These are phyloP conservation scores for Spondyliosoma cantharus DNA, from an alignment of 2,797 vertebrate genomes.

Conservation along the genomic window DNA sequence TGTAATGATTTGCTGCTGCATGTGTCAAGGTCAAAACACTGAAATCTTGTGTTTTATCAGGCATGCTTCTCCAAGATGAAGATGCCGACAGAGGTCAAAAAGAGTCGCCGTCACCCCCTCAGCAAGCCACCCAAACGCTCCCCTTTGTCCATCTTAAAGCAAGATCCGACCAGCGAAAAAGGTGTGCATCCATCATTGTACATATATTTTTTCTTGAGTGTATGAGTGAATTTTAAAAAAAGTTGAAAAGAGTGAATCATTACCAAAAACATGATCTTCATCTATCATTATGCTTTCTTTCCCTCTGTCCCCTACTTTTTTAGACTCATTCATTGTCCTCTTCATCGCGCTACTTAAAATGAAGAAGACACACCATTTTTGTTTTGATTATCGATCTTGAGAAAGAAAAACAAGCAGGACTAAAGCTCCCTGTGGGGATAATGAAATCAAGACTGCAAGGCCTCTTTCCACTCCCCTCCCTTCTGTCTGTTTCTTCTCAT, in stretches of 20 bases:
- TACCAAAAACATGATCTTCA: constrained; percentile 2
- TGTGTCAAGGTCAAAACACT: background rate
- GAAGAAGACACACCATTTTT: constrained; percentile 29
- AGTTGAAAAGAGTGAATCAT: background rate
- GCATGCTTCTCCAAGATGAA: constrained; percentile 89
- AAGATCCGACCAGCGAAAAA: constrained; percentile 90
- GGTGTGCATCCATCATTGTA: constrained; percentile 77
- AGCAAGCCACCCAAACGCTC: constrained; percentile 93
- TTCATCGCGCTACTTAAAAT: constrained; percentile 33
- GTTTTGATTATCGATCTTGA: constrained; percentile 56
- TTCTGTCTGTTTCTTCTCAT: constrained; percentile 52
- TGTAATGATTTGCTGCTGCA: background rate
- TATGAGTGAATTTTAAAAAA: background rate
- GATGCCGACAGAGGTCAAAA: constrained; percentile 93
- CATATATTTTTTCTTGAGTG: background rate
- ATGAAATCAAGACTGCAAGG: constrained; percentile 57
- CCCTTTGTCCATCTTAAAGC: constrained; percentile 92
- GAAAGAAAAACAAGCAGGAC: constrained; percentile 51
- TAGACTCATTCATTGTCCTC: constrained; percentile 13
- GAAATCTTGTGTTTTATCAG: constrained; percentile 16
- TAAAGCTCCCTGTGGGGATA: constrained; percentile 55
- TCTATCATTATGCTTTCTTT: background rate
- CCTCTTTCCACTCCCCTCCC: constrained; percentile 12
- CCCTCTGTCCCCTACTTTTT: background rate
- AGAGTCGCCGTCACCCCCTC: constrained; percentile 94